Percentiles rank a stretch among this genome's conserved stretches.
These are phyloP conservation scores for Dendrolimus kikuchii DNA, from an alignment of 1,140 invertebrate genomes.

Conservation along the genomic window DNA sequence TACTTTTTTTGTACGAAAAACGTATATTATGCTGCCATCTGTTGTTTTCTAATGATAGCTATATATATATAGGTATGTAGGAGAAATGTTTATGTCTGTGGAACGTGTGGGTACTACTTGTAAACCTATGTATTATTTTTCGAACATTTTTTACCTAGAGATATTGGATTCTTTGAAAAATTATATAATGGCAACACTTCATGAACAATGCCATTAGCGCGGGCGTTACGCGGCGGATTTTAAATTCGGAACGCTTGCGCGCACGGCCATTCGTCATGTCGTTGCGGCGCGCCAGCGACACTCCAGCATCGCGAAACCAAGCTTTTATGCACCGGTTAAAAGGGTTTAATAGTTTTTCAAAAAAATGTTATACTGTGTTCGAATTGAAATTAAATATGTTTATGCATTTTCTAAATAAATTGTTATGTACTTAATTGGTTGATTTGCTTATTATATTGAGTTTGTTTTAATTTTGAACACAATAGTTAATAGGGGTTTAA, in stretches of 20 bases:
- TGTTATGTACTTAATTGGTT: neutral
- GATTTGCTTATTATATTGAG: too few species aligned
- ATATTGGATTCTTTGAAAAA: too few species aligned
- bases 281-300: constrained; percentile 53
- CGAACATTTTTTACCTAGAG: too few species aligned
- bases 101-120: too few species aligned
- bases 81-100: too few species aligned
- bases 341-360: constrained; percentile 40
- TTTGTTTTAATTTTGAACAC: too few species aligned
- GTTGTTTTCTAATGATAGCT: too few species aligned
- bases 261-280: constrained; percentile 66
- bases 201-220: constrained; percentile 68
- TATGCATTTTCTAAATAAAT: neutral
- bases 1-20: too few species aligned
- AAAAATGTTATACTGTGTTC: constrained; percentile 1
- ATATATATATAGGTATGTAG: too few species aligned
- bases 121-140: too few species aligned
- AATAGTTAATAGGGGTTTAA: too few species aligned
- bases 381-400: neutral
- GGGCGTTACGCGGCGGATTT: constrained; percentile 66
- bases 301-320: constrained; percentile 29
- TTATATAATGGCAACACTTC: constrained; percentile 25
- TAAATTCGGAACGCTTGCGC: constrained; percentile 67
- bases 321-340: constrained; percentile 16
- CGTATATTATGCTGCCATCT: too few species aligned